Evolutionary conservation across 2,888 invertebrate species (phyloP).

Genomic region (Exocentrus adspersus): DNA sequence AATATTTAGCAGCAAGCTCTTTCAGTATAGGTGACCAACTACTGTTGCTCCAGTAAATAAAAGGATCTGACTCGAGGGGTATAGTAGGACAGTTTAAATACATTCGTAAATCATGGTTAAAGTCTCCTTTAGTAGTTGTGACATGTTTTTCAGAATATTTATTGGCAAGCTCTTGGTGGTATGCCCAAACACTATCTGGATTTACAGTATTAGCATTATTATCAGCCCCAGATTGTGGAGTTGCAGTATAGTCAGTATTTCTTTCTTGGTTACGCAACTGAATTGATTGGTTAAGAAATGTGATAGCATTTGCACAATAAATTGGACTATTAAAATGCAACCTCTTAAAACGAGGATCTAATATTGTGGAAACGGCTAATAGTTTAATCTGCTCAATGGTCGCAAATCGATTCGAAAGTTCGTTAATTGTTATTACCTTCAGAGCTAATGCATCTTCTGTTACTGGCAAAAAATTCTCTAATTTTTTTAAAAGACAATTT

Average conservation of each 20-base stretch:
- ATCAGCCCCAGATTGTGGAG: not conserved
- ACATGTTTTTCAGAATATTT: no score
- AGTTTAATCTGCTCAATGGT: not conserved
- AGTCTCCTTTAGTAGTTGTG: no score
- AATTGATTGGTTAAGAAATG: not conserved
- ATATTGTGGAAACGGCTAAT: slow-evolving; percentile 9
- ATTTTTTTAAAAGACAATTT: slow-evolving; percentile 13
- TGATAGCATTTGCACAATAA: not conserved
- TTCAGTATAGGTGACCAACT: no score
- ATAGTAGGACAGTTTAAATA: not conserved
- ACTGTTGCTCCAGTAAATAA: slow-evolving; percentile 12
- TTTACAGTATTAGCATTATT: no score
- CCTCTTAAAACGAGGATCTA: slow-evolving; percentile 28
- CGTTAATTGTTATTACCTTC: not conserved
- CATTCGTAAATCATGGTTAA: not conserved
- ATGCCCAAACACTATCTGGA: no score
- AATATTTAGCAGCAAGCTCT: slow-evolving; percentile 18
- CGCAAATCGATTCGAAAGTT: not conserved
- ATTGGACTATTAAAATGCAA: not conserved
- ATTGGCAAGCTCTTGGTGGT: no score
- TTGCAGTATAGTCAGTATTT: not conserved
- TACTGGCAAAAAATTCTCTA: not conserved
- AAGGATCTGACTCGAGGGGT: not conserved
- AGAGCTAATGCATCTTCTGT: not conserved
- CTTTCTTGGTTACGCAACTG: not conserved